Percentiles rank a stretch among this genome's conserved stretches.
phyloP scores from a whole-genome alignment of 2,113 vertebrate genomes.

The Kryptolebias marmoratus region DNA sequence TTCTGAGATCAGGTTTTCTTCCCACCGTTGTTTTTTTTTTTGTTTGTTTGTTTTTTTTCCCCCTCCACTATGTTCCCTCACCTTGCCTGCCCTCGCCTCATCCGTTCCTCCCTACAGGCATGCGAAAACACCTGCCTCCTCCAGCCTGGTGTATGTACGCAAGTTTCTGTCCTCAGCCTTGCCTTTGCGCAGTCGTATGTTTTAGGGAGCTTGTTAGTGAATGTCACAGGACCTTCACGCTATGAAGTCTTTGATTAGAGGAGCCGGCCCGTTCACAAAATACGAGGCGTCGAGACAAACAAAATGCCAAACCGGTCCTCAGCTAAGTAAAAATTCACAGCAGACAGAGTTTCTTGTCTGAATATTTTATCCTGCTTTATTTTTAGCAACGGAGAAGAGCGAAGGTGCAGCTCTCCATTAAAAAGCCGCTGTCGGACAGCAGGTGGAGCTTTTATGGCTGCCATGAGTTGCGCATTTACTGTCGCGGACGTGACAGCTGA shows the following conservation, averaged over 20 bases:
- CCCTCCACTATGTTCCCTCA: background rate
- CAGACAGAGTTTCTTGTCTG: slow-evolving; percentile 62
- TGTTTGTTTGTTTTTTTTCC: slow-evolving; percentile 15
- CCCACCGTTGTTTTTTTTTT: slow-evolving; percentile 20
- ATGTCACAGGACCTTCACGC: slow-evolving; percentile 14
- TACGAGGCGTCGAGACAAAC: slow-evolving; percentile 28
- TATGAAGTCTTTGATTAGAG: slow-evolving; percentile 37
- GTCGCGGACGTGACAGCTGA: slow-evolving; percentile 9
- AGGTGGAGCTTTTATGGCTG: slow-evolving; percentile 28
- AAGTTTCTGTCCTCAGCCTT: slow-evolving; percentile 8
- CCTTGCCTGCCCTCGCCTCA: slow-evolving; percentile 13
- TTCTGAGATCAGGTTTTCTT: slow-evolving; percentile 23
- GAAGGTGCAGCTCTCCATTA: slow-evolving; percentile 39
- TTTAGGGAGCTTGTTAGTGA: slow-evolving; percentile 17
- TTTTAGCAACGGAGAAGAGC: slow-evolving; percentile 24
- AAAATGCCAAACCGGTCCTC: slow-evolving; percentile 44
- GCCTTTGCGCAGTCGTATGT: slow-evolving; percentile 24
- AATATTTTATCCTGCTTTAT: slow-evolving; percentile 52
- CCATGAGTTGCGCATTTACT: background rate
- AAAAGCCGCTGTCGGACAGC: slow-evolving; percentile 2
- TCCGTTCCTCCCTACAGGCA: slow-evolving; percentile 33
- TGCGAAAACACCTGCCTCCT: slow-evolving; percentile 63
- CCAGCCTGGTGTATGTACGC: slow-evolving; percentile 24
- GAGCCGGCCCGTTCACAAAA: slow-evolving; percentile 34
- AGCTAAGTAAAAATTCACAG: slow-evolving; percentile 36